A percentile compares a stretch with the other conserved stretches of the same genome.
Conservation (phyloP, 2,888 invertebrate species). For the Chirona hameri region DNA sequence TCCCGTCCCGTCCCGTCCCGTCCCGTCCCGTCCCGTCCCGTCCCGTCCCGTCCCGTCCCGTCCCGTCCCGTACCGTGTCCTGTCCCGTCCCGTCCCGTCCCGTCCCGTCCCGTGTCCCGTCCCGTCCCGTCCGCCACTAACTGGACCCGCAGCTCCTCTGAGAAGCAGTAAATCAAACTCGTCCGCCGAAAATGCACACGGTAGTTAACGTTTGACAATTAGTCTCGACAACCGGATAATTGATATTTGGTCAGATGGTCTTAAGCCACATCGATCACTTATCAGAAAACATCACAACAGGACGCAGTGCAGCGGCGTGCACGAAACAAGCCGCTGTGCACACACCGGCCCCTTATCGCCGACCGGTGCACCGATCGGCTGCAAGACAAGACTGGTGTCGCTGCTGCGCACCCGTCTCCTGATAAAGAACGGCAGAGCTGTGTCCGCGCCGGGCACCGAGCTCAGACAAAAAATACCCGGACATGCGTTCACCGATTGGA, state of each 20-base stretch:
- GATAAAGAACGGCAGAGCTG: background rate
- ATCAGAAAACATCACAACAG: constrained; percentile 1
- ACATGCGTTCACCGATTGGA: background rate
- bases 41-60: too few species aligned
- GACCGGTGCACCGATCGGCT: background rate
- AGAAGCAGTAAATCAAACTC: background rate
- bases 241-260: constrained; percentile 22
- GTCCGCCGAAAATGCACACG: background rate
- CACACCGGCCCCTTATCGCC: background rate
- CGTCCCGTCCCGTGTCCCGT: too few species aligned
- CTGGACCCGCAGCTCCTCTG: background rate
- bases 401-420: background rate
- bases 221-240: constrained; percentile 24
- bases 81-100: too few species aligned
- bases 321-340: background rate
- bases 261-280: constrained; percentile 2
- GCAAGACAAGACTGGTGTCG: background rate
- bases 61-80: too few species aligned
- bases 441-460: background rate
- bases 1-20: too few species aligned
- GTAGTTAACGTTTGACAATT: constrained; percentile 27
- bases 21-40: too few species aligned
- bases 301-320: background rate
- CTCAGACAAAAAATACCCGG: background rate
- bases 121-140: background rate